Conservation (phyloP, 2,113 vertebrate species). For the Prolemur simus region DNA sequence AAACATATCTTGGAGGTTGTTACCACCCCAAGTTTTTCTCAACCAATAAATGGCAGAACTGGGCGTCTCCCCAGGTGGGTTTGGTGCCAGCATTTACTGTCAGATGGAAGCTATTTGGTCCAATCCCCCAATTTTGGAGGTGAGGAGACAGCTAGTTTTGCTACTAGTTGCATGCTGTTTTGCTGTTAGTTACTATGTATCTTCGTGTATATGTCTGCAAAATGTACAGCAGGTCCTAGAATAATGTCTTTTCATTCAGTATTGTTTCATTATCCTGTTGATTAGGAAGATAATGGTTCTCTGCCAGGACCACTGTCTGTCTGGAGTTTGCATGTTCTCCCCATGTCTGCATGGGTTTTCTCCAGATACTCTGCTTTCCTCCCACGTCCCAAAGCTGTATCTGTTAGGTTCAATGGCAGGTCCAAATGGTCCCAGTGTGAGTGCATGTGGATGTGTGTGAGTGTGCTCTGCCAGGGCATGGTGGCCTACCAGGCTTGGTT, state of each 20-base stretch:
- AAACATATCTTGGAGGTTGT: background rate
- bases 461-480: background rate
- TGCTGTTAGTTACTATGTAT: background rate
- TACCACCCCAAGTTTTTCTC: background rate
- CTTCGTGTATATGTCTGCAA: background rate
- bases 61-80: background rate
- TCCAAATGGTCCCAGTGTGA: background rate
- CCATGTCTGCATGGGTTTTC: background rate
- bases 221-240: background rate
- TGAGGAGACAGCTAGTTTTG: background rate
- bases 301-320: background rate
- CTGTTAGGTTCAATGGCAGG: background rate
- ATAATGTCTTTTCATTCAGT: too few relatives aligned
- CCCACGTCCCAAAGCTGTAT: background rate
- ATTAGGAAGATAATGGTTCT: background rate
- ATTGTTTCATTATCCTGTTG: background rate
- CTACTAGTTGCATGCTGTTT: background rate
- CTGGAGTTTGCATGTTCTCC: background rate
- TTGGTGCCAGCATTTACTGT: background rate
- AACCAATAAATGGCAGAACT: background rate
- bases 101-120: background rate
- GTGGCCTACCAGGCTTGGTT: background rate
- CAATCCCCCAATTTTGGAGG: background rate
- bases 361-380: background rate
- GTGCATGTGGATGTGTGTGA: background rate